A percentile compares a stretch with the other conserved stretches of the same genome.
Conservation (phyloP, 37 sponge, comb jelly and placozoan species). For the Mnemiopsis leidyi region DNA sequence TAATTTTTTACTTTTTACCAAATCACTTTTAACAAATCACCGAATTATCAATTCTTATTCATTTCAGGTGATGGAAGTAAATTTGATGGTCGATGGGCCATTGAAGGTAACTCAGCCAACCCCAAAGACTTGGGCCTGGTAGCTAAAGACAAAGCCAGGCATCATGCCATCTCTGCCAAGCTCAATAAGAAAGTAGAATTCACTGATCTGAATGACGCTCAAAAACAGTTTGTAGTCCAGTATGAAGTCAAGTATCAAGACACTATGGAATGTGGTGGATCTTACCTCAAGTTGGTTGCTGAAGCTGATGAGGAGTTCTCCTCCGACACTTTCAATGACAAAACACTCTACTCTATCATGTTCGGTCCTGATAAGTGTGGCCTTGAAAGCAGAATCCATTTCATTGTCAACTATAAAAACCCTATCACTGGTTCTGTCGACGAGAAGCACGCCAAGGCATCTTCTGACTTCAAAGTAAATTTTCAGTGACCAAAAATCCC, state of each 20-base stretch:
- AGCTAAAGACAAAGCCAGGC: slow-evolving; percentile 79
- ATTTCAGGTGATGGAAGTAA: slow-evolving; percentile 57
- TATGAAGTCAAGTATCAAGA: slow-evolving; percentile 96
- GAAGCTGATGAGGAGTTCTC: slow-evolving; percentile 53
- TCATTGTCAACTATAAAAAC: slow-evolving; percentile 91
- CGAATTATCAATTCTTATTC: no score
- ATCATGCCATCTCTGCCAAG: slow-evolving; percentile 84
- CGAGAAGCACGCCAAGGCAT: slow-evolving; percentile 91
- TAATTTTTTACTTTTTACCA: no score
- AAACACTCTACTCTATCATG: slow-evolving; percentile 96
- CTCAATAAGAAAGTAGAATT: slow-evolving; percentile 81
- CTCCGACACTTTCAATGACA: slow-evolving; percentile 78
- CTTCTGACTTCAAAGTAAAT: slow-evolving; percentile 69
- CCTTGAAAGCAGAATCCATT: slow-evolving; percentile 82
- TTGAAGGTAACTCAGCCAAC: slow-evolving; percentile 13
- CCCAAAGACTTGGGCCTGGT: slow-evolving; percentile 20
- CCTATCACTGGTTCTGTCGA: slow-evolving; percentile 89
- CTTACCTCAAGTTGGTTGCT: slow-evolving; percentile 91
- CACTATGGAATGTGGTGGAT: slow-evolving; percentile 88
- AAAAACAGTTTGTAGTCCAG: slow-evolving; percentile 67
- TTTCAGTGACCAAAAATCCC: slow-evolving; percentile 88
- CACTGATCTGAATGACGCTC: background rate
- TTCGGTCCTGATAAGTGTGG: slow-evolving; percentile 99
- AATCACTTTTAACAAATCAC: no score
- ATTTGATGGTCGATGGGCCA: slow-evolving; percentile 45